A percentile compares a stretch with the other conserved stretches of the same genome.
Conservation (phyloP, 1,140 invertebrate species). For the Drosophila insularis region DNA sequence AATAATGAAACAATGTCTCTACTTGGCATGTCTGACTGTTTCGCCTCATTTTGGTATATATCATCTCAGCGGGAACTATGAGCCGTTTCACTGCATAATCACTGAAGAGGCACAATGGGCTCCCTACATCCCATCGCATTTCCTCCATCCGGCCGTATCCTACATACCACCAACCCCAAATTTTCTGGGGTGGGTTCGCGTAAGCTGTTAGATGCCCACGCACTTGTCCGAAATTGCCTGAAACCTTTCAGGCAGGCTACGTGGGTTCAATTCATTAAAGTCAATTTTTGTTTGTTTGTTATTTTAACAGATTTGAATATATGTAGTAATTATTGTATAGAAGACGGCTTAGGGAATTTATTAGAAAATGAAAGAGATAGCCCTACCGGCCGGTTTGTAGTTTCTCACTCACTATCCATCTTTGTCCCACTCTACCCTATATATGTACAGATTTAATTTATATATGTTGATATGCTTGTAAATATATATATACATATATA, state of each 20-base stretch:
- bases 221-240: background rate
- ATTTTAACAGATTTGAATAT: background rate
- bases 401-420: background rate
- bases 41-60: background rate
- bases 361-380: background rate
- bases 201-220: background rate
- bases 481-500: background rate
- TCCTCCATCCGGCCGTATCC: background rate
- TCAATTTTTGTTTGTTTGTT: too few species aligned
- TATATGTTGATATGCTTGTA: background rate
- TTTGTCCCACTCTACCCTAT: background rate
- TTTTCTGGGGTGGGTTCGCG: too few species aligned
- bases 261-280: too few species aligned
- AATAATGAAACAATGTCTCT: background rate
- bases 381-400: background rate
- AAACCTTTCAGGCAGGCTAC: too few species aligned
- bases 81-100: background rate
- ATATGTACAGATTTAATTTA: background rate
- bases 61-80: background rate
- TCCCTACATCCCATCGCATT: background rate
- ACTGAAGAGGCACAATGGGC: background rate
- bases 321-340: background rate
- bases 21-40: background rate
- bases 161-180: too few species aligned
- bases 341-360: background rate